Evolutionary conservation across 2,113 vertebrate genomes (phyloP), one percentile per base, ranked within the genome.

Genomic region (Parus major): DNA sequence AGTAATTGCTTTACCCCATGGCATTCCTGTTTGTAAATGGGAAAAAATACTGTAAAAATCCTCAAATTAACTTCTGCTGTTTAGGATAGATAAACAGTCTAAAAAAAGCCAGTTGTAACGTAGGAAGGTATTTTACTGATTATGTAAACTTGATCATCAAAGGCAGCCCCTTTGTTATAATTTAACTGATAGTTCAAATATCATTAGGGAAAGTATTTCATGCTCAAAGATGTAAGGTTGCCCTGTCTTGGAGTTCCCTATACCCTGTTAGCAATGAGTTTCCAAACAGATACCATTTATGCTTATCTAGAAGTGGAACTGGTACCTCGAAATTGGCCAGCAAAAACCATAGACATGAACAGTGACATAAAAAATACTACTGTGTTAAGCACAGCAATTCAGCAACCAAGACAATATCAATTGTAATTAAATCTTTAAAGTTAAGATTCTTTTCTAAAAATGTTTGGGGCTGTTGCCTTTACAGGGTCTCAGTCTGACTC

Each of bases 1-100:
- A 96, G 95, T 97, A 98, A 98, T 98, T 97, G 97, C 97, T 98
- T 97, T 95, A 96, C 97, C 97, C 96, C 89, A 94, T 18, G 70
- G 97, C 97, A 96, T 96, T 97, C 89, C 96, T 97, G 93, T 97
- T 96, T 96, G 86, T 97, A 97, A 96, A 96, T 96, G 92, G 94
- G 93, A 63, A 96, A 97, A 97, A 95, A 93, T 98, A 97, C 94
- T 93, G 96, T 97, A 97, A 96, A 97, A 97, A 97, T 95, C 90
- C 88, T 95, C 86, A 97, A 96, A 97, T 97, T 97, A 98, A 97
- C 95, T 97, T 97, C 92, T 96, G 84, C 89, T 96, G 96, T 96
- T 97, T 95, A 96, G 95, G 81, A 82, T 85, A 50, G 79, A 81
- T 90, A 81, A 96, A 96, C 95, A 93, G 77, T 79, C 96, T 95